Evolutionary conservation across 2,797 vertebrate genomes (phyloP).

Genomic region (Mus minutoides): DNA sequence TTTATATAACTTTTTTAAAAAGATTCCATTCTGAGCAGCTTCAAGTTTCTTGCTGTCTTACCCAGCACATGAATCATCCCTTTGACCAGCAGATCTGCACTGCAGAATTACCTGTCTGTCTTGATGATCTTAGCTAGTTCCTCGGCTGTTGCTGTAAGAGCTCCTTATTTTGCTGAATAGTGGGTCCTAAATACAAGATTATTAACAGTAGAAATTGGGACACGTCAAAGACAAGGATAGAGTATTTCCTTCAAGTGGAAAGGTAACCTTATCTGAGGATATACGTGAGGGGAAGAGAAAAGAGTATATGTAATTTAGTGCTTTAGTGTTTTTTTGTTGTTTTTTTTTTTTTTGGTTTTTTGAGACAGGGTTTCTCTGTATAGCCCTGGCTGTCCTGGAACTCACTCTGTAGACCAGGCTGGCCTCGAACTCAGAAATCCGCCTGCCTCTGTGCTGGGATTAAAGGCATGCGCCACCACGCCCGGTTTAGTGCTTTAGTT

Average conservation of each 20-base stretch:
- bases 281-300: background rate
- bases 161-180: background rate
- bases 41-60: background rate
- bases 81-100: background rate
- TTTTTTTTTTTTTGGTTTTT: too few species aligned
- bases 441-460: too few species aligned
- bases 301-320: background rate
- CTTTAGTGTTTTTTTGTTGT: background rate
- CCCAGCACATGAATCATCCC: background rate
- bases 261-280: background rate
- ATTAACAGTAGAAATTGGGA: background rate
- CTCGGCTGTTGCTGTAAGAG: background rate
- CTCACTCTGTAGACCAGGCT: too few species aligned
- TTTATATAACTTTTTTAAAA: background rate
- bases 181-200: background rate
- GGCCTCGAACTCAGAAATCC: too few species aligned
- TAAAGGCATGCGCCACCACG: too few species aligned
- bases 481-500: too few species aligned
- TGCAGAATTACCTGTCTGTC: background rate
- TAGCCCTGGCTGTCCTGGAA: too few species aligned
- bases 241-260: background rate
- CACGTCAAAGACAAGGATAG: background rate
- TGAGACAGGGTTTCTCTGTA: too few species aligned
- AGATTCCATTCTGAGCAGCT: background rate
- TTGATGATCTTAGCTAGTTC: background rate